phyloP scores from a whole-genome alignment of 2,113 vertebrate genomes.

The Cyanoderma ruficeps region DNA sequence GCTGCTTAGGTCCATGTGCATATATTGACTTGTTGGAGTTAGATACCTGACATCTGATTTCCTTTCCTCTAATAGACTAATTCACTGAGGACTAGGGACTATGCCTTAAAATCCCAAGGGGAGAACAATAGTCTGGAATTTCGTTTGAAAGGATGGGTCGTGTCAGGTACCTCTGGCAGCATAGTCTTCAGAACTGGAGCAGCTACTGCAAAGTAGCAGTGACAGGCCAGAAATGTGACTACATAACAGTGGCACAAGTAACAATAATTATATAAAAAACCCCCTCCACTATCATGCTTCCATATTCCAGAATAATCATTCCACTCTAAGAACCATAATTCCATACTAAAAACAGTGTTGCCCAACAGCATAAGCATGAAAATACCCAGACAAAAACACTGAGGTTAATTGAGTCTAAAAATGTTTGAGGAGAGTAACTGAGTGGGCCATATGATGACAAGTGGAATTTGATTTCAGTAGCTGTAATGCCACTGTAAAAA shows the following conservation, averaged over 20 bases:
- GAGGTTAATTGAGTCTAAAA: background rate
- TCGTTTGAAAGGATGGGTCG: background rate
- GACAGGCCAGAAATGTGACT: background rate
- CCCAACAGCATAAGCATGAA: background rate
- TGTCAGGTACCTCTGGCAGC: background rate
- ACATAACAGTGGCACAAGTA: background rate
- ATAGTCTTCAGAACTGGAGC: background rate
- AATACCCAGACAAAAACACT: background rate
- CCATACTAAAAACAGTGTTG: background rate
- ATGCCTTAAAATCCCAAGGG: background rate
- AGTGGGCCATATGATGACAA: background rate
- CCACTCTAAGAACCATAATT: background rate
- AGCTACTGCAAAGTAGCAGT: background rate
- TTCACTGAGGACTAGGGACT: background rate
- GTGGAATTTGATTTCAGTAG: background rate
- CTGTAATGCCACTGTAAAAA: background rate
- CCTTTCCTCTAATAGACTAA: background rate
- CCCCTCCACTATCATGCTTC: background rate
- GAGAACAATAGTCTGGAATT: background rate
- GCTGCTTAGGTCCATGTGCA: accelerated
- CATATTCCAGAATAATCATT: background rate
- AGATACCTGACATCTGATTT: background rate
- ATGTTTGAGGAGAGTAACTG: background rate
- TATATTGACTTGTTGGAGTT: background rate
- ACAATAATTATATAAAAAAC: background rate